These are phyloP conservation scores for Fulmarus glacialis DNA, from an alignment of 2,113 vertebrate genomes.

Conservation along the genomic window DNA sequence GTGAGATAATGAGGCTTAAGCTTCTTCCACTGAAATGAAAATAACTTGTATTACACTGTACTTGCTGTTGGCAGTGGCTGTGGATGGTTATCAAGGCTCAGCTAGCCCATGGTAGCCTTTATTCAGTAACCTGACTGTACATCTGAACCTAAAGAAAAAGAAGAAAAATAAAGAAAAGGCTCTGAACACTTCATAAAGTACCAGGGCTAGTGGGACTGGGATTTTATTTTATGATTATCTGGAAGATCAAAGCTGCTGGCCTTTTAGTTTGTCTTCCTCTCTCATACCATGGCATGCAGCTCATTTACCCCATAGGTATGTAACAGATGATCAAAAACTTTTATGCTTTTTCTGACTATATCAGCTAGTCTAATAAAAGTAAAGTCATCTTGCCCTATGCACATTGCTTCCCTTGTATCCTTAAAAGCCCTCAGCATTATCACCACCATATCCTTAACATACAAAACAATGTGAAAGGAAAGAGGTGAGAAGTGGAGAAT, in stretches of 20 bases:
- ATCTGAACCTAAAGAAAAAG: not conserved
- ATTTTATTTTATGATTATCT: not conserved
- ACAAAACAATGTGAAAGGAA: not conserved
- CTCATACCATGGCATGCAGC: not conserved
- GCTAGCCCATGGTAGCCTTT: not conserved
- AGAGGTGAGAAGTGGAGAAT: not conserved
- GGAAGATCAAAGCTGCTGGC: not conserved
- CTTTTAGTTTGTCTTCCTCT: not conserved
- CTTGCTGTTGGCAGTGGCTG: not conserved
- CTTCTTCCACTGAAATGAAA: not conserved
- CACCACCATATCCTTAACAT: not conserved
- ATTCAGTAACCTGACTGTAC: not conserved
- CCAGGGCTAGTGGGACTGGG: not conserved
- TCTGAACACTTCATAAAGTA: not conserved
- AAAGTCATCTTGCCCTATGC: not conserved
- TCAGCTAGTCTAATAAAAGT: not conserved
- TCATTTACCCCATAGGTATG: not conserved
- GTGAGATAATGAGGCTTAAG: conserved; percentile 2
- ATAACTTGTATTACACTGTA: not conserved
- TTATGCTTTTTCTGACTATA: not conserved
- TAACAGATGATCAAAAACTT: not conserved
- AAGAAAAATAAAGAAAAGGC: fast-evolving
- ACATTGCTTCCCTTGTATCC: not conserved
- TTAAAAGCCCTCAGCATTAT: not conserved
- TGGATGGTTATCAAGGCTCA: not conserved